phyloP scores from a whole-genome alignment of 2,888 invertebrate genomes.

The Boloria euphrosyne region DNA sequence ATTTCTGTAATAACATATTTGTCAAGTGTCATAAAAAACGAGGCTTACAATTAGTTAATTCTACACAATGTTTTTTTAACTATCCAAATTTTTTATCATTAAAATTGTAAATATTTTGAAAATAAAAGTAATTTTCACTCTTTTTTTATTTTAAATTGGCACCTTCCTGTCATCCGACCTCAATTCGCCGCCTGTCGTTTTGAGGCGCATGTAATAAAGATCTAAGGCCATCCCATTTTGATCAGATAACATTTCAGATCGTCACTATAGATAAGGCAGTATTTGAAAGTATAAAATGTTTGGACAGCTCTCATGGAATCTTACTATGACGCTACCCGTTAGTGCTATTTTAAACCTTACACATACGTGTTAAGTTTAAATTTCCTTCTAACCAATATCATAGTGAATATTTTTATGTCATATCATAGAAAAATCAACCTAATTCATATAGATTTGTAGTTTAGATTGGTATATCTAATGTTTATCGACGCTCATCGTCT shows the following conservation, averaged over 20 bases:
- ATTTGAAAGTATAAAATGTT: conserved; percentile 83
- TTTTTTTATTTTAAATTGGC: conserved; percentile 10
- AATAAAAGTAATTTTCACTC: too few species aligned
- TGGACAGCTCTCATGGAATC: conserved; percentile 79
- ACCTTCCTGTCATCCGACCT: not conserved
- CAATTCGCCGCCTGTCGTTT: conserved; percentile 43
- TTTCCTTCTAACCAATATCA: conserved; percentile 42
- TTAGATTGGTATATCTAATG: conserved; percentile 43
- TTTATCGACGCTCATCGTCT: conserved; percentile 69
- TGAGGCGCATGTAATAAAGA: conserved; percentile 77
- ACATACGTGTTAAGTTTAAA: not conserved
- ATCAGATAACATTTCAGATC: conserved; percentile 78
- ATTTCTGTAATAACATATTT: too few species aligned
- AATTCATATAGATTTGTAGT: conserved; percentile 47
- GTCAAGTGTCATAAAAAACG: too few species aligned
- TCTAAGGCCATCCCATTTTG: conserved; percentile 75
- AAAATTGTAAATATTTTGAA: too few species aligned
- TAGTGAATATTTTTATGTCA: conserved; percentile 43
- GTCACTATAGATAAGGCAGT: conserved; percentile 75
- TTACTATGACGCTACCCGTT: conserved; percentile 49
- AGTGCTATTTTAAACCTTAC: not conserved
- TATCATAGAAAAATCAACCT: conserved; percentile 47
- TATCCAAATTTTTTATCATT: too few species aligned
- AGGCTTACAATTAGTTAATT: too few species aligned
- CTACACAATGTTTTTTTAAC: too few species aligned